Evolutionary conservation across 2,113 vertebrate genomes (phyloP).

Genomic region (Ciconia boyciana): DNA sequence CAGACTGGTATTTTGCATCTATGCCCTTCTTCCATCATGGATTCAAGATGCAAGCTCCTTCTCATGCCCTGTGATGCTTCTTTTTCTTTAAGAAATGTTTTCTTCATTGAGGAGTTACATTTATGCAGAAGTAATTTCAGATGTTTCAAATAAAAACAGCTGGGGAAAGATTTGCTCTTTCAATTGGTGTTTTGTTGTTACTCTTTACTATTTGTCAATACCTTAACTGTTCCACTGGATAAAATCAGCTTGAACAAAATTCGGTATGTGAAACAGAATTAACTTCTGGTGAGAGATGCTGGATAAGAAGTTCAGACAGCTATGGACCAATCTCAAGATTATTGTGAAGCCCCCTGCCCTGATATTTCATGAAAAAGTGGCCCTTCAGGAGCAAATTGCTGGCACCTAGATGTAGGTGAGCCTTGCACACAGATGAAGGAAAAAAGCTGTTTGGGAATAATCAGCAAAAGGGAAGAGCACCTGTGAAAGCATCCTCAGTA

Average conservation of each 20-base stretch:
- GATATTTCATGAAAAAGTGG: background rate
- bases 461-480: background rate
- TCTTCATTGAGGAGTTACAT: background rate
- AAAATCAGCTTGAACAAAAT: background rate
- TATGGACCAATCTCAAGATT: background rate
- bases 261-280: background rate
- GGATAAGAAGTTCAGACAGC: background rate
- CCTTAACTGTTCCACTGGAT: background rate
- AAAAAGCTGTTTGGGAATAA: background rate
- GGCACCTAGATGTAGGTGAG: background rate
- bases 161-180: background rate
- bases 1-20: background rate
- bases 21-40: background rate
- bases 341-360: background rate
- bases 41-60: background rate
- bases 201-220: background rate
- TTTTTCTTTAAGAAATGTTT: background rate
- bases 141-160: background rate
- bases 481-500: background rate
- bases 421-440: background rate
- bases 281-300: background rate
- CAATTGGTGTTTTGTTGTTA: background rate
- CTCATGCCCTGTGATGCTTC: rapidly evolving
- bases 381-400: background rate
- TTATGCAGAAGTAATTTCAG: background rate